Evolutionary conservation across 2,888 invertebrate species (phyloP), one percentile per base, ranked within the genome.

Genomic region (Lithophane semibrunnea): DNA sequence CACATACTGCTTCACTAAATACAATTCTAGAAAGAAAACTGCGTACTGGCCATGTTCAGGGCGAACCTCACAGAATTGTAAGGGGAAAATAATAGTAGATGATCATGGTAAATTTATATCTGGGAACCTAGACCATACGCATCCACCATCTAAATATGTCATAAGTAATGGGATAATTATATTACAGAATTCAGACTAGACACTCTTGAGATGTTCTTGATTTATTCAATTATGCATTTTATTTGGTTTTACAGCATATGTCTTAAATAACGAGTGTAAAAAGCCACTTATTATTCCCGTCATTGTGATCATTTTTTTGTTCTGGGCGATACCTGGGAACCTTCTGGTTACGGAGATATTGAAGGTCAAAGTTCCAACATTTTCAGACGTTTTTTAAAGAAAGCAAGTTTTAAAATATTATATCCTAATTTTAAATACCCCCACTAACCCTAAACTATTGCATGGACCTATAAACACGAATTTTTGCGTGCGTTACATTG

Each of bases 11-110:
- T 78, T 71, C 5, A 37, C 16, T 2, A 64, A 21, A 24, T 18
- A 52, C n/a, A 21, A 7, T 37, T 12, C 60, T 0, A 47, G 3
- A 10, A 77, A 69, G 21, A 47, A 37, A 21, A 5, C 3, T 37
- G 13, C 54, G 0, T 54, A 69, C 61, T 77, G 77, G 77, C 69
- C 42, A 37, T 79, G 78, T 47, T 16, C 79, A n/a, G 24, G 13
- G 3, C 49, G 72, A 10, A 47, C 37, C 1, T 9, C 24, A 47
- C 63, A 12, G 2, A 58, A 60, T 2, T 76, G 77, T 21, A 63
- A 42, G 10, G 78, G 21, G 5, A 61, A 29, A 21, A 63, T 77
- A 7, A 63, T 42, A 1, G 54, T 77, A 21, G 24, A 24, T 37
- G 37, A 16, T 21, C 0, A 24, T 10, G 8, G 64, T 47, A 47